Base-by-base conservation (phyloP, 2,888 invertebrate species). In the Phymatocera aterrima region DNA sequence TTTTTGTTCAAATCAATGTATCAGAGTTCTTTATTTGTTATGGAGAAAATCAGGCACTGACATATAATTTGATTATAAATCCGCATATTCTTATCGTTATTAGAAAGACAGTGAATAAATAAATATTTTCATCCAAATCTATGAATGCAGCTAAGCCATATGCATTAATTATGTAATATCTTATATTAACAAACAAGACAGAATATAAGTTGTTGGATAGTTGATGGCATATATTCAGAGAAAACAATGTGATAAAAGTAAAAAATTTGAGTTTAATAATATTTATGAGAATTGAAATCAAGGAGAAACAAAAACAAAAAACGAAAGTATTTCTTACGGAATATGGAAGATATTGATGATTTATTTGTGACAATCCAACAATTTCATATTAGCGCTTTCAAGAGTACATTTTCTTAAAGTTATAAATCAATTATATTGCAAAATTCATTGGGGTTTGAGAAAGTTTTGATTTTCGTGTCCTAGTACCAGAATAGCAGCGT, bases 111-210 rank as follows among this genome's bases (percentile, higher is more conserved):
- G 77, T 80, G 77, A 81, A 81, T 82, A 80, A 79, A 78, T 64
- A 37, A 10, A 37, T 18, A 57, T 80, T 77, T 60, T n/a, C 24
- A 79, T 80, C 61, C 78, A 82, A 82, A 83, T 83, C 84, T 85
- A 85, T 86, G 85, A 87, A 87, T 87, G 86, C 83, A 87, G 85
- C 86, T 83, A 82, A 82, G 80, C 80, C 81, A 79, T 79, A 83
- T n/a, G n/a, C n/a, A n/a, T n/a, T n/a, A n/a, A n/a, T 80, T 72
- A 80, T 78, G 68, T 72, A 80, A 61, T 57, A 78, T 83, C 80
- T 77, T 79, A 79, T 78, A 77, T 84, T 82, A 81, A 81, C 82
- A 82, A 84, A 83, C 83, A 83, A 84, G 83, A 83, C 81, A 68
- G 74, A 78, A 78, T 70, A 28, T 78, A n/a, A n/a, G 12, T 57